Base-by-base conservation (phyloP, 2,797 vertebrate genomes). In the Syngnathus rostellatus region DNA sequence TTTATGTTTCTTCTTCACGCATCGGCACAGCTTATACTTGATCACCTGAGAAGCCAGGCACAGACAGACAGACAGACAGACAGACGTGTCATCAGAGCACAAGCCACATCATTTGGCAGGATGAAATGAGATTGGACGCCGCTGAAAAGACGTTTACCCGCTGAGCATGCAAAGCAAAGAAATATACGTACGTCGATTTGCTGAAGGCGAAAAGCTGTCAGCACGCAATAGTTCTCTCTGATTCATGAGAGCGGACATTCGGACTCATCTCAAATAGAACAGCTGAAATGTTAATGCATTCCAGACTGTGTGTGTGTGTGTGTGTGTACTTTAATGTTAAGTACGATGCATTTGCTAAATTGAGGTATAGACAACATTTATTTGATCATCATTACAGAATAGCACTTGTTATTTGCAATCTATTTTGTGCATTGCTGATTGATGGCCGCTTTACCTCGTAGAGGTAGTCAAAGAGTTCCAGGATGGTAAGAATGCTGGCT, bases 401-500 rank as follows among this genome's bases (percentile, higher is more conserved):
- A n/a, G 31, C 31, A 31, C 31, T 31, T 31, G 8, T 58, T 58
- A 0, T 58, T 38, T 38, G 6, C 37, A 38, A 58, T 14, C 6
- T 37, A 16, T 57, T 21, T 43, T 23, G 60, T 21, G 6, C 59
- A 46, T 69, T 68, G 59, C 48, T 50, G 55, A 58, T 9, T 58
- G 25, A 38, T 2, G 1, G 60, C 37, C 46, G 14, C 64, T 67
- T 51, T 85, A 99, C 97, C 94, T 99, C 97, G 1, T 98, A 99
- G 63, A 95, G 92, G 25, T 99, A 99, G 87, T 99, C 97, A 16
- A 99, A 96, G 65, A 99, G 92, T 80, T 99, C 97, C 63, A 99
- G 92, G 65, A 99, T 92, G 0, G 97, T 99, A 72, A 99, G 92
- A 83, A 99, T 94, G 66, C 97, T 99, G 83, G 97, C 97, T n/a